Base-by-base conservation (phyloP, 2,888 invertebrate genomes). In the Dasypogon diadema region DNA sequence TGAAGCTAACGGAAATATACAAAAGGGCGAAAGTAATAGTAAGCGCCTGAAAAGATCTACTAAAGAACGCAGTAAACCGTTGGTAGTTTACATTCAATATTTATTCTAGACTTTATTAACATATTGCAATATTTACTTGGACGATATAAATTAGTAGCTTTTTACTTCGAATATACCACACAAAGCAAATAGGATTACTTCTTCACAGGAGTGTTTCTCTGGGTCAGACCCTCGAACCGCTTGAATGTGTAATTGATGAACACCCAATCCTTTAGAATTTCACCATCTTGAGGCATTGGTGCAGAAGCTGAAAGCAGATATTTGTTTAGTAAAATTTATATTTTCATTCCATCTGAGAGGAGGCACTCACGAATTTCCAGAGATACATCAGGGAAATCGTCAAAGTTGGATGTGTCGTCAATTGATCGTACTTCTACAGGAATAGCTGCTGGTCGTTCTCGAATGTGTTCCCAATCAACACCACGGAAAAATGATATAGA, bases 161-260 rank as follows among this genome's bases (percentile, higher is more conserved):
- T 68, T 68, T 68, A 48, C 65, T 48, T 68, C 65, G 26, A 42
- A 65, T 48, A 68, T 68, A 48, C 48, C 46, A 68, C 65, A 70
- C 54, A 70, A 51, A 70, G 30, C 37, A 34, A 58, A 46, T 74
- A 74, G 56, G 51, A 58, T 77, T 89, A 93, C 89, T 93, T 93
- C 87, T 93, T 93, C 81, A 91, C 92, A 60, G 93, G 92, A 77
- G 92, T 92, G 79, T 95, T 95, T 82, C 96, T 90, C 85, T 97
- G 97, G 70, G 97, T 97, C 79, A 98, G 90, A 26, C 97, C 98
- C 88, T 99, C 99, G 88, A 99, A 99, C 81, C 99, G 91, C 87
- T 99, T 98, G 90, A 98, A 99, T 78, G 99, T 99, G 88, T 99
- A 99, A 89, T 99, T 99, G 85, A 99, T 98, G 87, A 99, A 99